A percentile compares a stretch with the other conserved stretches of the same genome.
Evolutionary conservation across 2,113 vertebrate species (phyloP).

Genomic region (Neolamprologus variostigma): DNA sequence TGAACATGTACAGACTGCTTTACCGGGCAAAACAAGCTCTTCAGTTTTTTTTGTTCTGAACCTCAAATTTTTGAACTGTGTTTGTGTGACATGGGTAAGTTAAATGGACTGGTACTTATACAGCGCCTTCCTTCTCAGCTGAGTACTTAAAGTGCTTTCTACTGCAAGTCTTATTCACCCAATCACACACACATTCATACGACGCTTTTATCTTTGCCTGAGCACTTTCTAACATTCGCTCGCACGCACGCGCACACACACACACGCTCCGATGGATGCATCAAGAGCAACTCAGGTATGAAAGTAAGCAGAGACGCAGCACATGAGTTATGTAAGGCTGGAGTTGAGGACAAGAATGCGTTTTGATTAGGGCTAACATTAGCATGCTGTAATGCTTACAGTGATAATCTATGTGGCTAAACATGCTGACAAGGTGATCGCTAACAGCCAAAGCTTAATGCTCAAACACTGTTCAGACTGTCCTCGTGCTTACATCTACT

Average conservation of each 20-base stretch:
- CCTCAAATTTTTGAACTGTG: not conserved
- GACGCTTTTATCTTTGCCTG: not conserved
- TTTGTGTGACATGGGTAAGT: not conserved
- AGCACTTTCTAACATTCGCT: not conserved
- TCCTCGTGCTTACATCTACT: not conserved
- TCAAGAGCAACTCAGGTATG: not conserved
- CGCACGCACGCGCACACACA: accelerated
- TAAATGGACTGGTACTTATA: not conserved
- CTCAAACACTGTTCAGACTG: not conserved
- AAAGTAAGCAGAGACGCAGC: not conserved
- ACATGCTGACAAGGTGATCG: not conserved
- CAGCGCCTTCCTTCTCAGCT: not conserved
- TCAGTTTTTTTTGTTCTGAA: not conserved
- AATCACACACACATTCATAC: not conserved
- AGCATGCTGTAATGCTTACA: not conserved
- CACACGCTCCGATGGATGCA: not conserved
- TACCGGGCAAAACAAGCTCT: not conserved
- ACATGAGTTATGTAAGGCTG: not conserved
- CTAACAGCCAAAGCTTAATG: not conserved
- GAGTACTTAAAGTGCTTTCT: not conserved
- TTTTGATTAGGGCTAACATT: not conserved
- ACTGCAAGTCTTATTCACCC: not conserved
- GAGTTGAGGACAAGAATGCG: not conserved
- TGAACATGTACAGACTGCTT: not conserved
- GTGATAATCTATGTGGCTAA: not conserved